Evolutionary conservation across 2,888 invertebrate genomes (phyloP), one percentile per base, ranked within the genome.

Genomic region (Lycophotia porphyrea): DNA sequence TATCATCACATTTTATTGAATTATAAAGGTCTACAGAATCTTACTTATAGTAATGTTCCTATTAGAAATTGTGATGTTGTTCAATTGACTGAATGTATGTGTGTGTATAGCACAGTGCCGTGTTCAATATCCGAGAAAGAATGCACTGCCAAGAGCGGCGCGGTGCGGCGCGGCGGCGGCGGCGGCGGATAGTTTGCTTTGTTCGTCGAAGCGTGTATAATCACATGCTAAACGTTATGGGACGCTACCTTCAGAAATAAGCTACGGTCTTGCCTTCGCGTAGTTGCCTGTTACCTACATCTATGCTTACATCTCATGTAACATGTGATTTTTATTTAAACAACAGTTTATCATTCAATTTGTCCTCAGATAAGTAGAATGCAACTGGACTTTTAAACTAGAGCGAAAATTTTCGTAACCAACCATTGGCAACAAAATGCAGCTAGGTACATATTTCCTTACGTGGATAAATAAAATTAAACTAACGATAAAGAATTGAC

Each of bases 171-270:
- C 52, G 74, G 36, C 8, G 36, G 36, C 42, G 42, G 81, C 31
- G 71, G 80, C 76, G 70, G 76, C 69, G 87, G 85, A 90, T 91
- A 92, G 94, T 93, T 94, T 94, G 93, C 95, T 94, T 95, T 96
- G 96, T 91, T 90, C 93, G 84, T 78, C 91, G 91, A 86, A 83
- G 89, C 90, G 92, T 93, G 88, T 49, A 34, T 93, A 93, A 95
- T 93, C 92, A 88, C 89, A 94, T 94, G 93, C 93, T 93, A 90
- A 89, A 83, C 82, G 72, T 87, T 84, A 80, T 76, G 68, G 39
- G 71, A 71, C 31, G 80, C 66, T 49, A n/a, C 44, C 70, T 65
- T 27, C n/a, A 36, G 44, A 47, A 52, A 55, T 47, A 60, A 7
- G 60, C 27, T 66, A 5, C 52, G n/a, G 5, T 39, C n/a, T 76